A percentile compares a stretch with the other conserved stretches of the same genome.
phyloP scores from a whole-genome alignment of 2,888 invertebrate species.

The Hyposoter didymator region DNA sequence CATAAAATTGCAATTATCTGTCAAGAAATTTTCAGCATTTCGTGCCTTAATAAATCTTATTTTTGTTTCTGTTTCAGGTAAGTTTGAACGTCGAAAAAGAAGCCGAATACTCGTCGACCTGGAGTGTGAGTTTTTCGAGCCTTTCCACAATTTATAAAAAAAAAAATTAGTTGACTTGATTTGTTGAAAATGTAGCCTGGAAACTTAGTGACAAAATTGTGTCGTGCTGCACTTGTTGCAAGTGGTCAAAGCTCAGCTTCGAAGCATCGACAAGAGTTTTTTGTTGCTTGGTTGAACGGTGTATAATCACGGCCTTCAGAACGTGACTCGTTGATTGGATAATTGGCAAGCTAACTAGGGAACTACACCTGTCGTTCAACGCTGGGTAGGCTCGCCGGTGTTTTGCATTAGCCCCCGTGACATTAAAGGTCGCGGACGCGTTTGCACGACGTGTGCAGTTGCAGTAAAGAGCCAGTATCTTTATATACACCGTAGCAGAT shows the following conservation, averaged over 20 bases:
- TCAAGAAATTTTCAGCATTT: neutral
- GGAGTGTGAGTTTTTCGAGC: conserved; percentile 7
- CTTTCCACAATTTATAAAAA: neutral
- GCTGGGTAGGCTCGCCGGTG: conserved; percentile 49
- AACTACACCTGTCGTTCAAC: conserved; percentile 61
- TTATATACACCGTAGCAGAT: neutral
- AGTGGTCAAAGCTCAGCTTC: neutral
- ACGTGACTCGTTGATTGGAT: conserved; percentile 51
- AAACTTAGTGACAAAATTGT: neutral
- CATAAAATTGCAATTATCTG: neutral
- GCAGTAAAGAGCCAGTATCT: conserved; percentile 25
- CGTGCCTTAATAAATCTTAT: neutral
- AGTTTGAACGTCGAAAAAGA: neutral
- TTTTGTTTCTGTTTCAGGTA: conserved; percentile 21
- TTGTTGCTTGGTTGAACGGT: neutral
- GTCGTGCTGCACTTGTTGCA: neutral
- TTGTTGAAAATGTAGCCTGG: too few relatives aligned
- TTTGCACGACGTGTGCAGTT: conserved; percentile 61
- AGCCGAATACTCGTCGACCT: neutral
- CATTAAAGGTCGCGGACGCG: conserved; percentile 65
- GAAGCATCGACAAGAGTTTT: neutral
- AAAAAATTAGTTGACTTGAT: neutral
- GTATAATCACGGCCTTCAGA: neutral
- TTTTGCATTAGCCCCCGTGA: conserved; percentile 62
- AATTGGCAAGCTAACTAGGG: conserved; percentile 51